Evolutionary conservation across 2,888 invertebrate genomes (phyloP), one percentile per base, ranked within the genome.

Genomic region (Tachina fera): DNA sequence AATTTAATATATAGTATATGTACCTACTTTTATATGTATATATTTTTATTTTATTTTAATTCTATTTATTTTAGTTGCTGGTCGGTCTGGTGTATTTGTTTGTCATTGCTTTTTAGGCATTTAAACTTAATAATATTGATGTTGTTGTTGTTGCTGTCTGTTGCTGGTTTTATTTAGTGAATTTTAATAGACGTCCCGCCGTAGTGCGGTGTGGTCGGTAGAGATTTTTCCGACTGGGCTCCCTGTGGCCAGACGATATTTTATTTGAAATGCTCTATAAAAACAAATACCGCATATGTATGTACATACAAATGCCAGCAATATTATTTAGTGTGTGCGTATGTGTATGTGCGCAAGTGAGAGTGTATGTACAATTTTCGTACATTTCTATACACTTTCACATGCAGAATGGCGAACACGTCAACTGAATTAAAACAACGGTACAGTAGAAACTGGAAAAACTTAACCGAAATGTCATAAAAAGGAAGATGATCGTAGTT

Each of bases 151-250:
- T 80, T 14, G 31, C 45, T 70, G 51, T 39, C 31, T 71, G 3
- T 47, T 68, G 47, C 53, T 68, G 72, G 61, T 67, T 11, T 63
- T 58, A 11, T 60, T 79, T 16, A 41, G 43, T 45, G 53, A 31
- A 63, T 75, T 78, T 83, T 83, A 76, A 86, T 86, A 86, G 83
- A 83, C 87, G 88, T 87, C 88, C 85, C 88, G 88, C 78, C 88
- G 83, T 87, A 84, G 88, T 88, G 88, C 88, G 88, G 88, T 88
- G 88, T 87, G 88, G 87, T 84, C 68, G 77, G 83, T 81, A 65
- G 84, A 81, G 83, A 83, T 83, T 83, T 86, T 84, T 84, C 86
- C 83, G 84, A 84, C 87, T 78, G 78, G 84, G 85, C 79, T 88
- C 83, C 87, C 86, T 86, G 83, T 81, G 83, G 83, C 87, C 87